A percentile compares a stretch with the other conserved stretches of the same genome.
phyloP scores from a whole-genome alignment of 2,888 invertebrate genomes.

The Theretra japonica region DNA sequence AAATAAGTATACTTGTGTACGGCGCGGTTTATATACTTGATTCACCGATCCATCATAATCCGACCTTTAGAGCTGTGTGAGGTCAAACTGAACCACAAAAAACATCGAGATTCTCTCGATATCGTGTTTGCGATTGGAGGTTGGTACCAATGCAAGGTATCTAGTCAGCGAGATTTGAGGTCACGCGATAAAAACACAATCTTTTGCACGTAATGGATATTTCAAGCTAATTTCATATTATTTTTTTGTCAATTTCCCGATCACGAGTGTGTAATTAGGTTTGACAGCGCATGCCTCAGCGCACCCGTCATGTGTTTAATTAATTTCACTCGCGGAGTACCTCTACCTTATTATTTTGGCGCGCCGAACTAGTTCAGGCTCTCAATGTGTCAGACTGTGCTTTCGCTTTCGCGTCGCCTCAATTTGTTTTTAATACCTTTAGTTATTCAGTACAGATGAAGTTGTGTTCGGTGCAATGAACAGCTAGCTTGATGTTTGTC shows the following conservation, averaged over 20 bases:
- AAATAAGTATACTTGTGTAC: not conserved
- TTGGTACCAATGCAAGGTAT: conserved; percentile 42
- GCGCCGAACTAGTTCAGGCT: conserved; percentile 57
- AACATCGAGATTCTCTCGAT: conserved; percentile 34
- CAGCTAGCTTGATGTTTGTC: conserved; percentile 46
- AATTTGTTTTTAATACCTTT: conserved; percentile 49
- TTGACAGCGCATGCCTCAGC: conserved; percentile 23
- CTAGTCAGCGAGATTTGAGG: conserved; percentile 44
- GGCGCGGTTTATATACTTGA: conserved; percentile 1
- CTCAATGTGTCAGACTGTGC: conserved; percentile 51
- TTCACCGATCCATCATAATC: not conserved
- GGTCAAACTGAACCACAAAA: conserved; percentile 23
- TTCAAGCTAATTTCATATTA: conserved; percentile 7
- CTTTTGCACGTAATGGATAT: conserved; percentile 30
- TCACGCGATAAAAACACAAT: conserved; percentile 50
- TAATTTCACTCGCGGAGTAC: conserved; percentile 48
- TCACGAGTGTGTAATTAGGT: conserved; percentile 29
- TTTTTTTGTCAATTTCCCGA: conserved; percentile 2
- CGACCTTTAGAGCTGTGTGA: conserved; percentile 31
- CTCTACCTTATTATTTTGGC: conserved; percentile 43
- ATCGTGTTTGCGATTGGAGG: conserved; percentile 35
- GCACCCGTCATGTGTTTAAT: conserved; percentile 36
- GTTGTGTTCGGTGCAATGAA: conserved; percentile 50
- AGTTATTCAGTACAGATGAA: conserved; percentile 37
- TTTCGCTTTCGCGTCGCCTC: conserved; percentile 63